These are phyloP conservation scores for Xenotilapia caudafasciata DNA, from an alignment of 2,113 vertebrate genomes.

Conservation along the genomic window DNA sequence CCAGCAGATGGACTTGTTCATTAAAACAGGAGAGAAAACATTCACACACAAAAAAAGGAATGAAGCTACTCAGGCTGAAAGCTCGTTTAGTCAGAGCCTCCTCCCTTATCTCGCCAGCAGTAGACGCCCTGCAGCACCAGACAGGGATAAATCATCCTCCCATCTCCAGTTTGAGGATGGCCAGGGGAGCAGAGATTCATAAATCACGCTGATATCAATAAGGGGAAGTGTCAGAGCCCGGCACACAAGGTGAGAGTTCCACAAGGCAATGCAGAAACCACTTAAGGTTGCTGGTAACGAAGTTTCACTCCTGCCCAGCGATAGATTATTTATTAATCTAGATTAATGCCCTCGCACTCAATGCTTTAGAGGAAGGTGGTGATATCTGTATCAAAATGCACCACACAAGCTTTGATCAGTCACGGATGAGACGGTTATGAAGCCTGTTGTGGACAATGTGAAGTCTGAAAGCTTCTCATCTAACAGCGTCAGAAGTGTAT, in stretches of 20 bases:
- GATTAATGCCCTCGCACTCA: slow-evolving; percentile 16
- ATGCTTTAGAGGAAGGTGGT: not conserved
- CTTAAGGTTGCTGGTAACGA: slow-evolving; percentile 54
- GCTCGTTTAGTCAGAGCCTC: not conserved
- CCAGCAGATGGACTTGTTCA: slow-evolving; percentile 3
- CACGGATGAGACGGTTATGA: not conserved
- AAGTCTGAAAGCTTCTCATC: not conserved
- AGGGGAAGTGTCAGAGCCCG: slow-evolving; percentile 50
- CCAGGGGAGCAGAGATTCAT: slow-evolving; percentile 41
- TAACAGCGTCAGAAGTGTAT: not conserved
- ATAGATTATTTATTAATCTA: slow-evolving; percentile 56
- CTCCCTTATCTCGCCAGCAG: slow-evolving; percentile 8
- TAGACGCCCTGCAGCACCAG: slow-evolving; percentile 19
- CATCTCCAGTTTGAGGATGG: slow-evolving; percentile 51
- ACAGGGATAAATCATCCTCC: slow-evolving; percentile 51
- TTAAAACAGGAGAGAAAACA: not conserved
- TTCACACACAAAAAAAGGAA: not conserved
- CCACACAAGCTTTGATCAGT: not conserved
- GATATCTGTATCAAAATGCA: slow-evolving; percentile 31
- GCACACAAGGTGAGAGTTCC: slow-evolving; percentile 39
- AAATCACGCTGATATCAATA: slow-evolving; percentile 70
- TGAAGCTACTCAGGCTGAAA: not conserved
- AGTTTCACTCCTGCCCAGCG: slow-evolving; percentile 39
- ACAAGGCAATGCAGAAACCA: slow-evolving; percentile 43
- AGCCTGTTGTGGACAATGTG: not conserved